Evolutionary conservation across 1,140 invertebrate species (phyloP), one percentile per base, ranked within the genome.

Genomic region (Drosophila littoralis): DNA sequence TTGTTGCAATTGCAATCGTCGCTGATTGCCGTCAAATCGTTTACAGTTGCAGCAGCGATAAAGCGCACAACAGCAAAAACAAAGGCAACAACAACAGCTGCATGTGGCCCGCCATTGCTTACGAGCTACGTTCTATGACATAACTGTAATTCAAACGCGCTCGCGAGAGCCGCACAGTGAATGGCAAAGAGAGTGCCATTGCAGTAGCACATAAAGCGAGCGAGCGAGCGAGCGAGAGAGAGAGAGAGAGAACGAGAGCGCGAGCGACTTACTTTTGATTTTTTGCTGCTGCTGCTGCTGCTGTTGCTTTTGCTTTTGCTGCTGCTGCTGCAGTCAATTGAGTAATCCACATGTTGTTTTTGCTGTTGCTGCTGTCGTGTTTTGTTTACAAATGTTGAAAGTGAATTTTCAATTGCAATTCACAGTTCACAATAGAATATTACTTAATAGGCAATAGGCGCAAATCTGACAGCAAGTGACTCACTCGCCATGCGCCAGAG

Each of bases 111-210:
- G 60, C 45, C 64, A 51, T 48, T 42, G 52, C 45, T 65, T 51
- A 33, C 63, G 57, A 55, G 57, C 84, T 86, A 83, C 69, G 83
- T 89, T 88, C 83, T 88, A 88, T 88, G 83, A 88, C 83, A 88
- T 88, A 88, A 88, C 83, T 88, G 83, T 88, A 86, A 86, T 86
- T 88, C 83, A 89, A 88, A 89, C 54, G 75, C 65, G 82, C 81
- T 81, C 66, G 66, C 65, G 79, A 83, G 84, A 75, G 69, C 7
- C 63, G 6, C 57, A 60, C 43, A 63, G 67, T 63, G 67, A 83
- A 59, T 28, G 58, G 61, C 60, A 35, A 15, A 38, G 45, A 54
- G 72, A 65, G 68, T 22, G 58, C 46, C 13, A 28, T 28, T 28
- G 22, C 22, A 28, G 3, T 6, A 28, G 22, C 22, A 28, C 4